These are phyloP conservation scores for Himalopsyche tibetana DNA, from an alignment of 2,888 invertebrate genomes.

Conservation along the genomic window DNA sequence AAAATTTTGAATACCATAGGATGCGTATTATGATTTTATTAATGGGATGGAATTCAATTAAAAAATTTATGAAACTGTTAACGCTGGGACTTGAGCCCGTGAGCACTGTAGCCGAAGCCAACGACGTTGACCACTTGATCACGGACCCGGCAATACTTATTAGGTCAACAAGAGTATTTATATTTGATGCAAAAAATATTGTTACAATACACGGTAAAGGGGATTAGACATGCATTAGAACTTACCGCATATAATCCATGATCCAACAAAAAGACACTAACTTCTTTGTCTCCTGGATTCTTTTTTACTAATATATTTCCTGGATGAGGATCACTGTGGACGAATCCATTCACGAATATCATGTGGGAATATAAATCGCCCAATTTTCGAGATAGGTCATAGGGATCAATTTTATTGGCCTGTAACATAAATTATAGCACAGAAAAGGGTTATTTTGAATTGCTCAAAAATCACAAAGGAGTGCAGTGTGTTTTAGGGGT, in stretches of 20 bases:
- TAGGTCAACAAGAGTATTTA: no score
- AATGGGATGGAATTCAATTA: no score
- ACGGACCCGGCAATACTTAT: no score
- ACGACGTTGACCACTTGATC: no score
- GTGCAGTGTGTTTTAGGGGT: no score
- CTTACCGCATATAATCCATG: conserved; percentile 97
- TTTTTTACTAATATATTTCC: conserved; percentile 92
- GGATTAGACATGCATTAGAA: conserved; percentile 63
- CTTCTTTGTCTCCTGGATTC: conserved; percentile 75
- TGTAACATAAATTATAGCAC: conserved; percentile 69
- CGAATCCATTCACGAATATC: conserved; percentile 96
- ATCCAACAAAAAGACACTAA: conserved; percentile 88
- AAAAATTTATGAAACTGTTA: no score
- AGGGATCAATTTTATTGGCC: conserved; percentile 83
- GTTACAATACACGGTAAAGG: background rate
- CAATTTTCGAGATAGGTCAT: conserved; percentile 89
- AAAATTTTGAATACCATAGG: no score
- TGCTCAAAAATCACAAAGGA: background rate
- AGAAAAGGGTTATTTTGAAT: background rate
- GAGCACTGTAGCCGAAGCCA: no score
- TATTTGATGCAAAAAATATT: background rate
- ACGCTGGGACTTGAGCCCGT: no score
- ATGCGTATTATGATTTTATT: no score
- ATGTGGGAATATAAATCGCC: conserved; percentile 96
- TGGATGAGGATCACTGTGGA: conserved; percentile 99